phyloP scores from a whole-genome alignment of 2,113 vertebrate species.

The Rhinolophus sinicus region DNA sequence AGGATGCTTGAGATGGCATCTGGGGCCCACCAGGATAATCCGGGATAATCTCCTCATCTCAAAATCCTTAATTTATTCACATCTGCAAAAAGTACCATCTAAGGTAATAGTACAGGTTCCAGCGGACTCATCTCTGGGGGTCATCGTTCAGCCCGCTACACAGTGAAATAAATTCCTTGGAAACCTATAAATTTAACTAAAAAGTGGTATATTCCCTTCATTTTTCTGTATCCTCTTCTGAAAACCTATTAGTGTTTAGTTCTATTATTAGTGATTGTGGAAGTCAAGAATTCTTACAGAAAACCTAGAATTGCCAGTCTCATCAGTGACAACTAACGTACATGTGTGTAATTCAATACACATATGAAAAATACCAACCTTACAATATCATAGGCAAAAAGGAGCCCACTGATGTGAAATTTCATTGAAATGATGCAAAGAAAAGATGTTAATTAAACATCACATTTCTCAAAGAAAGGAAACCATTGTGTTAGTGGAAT shows the following conservation, averaged over 20 bases:
- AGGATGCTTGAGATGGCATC: neutral
- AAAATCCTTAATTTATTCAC: neutral
- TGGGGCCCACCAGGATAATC: neutral
- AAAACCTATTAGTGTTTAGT: neutral
- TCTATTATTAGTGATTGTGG: neutral
- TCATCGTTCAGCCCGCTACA: neutral
- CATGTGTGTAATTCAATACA: neutral
- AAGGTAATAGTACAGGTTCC: neutral
- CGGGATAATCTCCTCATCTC: neutral
- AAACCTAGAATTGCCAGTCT: neutral
- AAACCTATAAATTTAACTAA: neutral
- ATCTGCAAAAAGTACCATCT: neutral
- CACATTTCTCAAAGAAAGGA: conserved; percentile 54
- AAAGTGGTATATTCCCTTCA: neutral
- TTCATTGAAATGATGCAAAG: conserved; percentile 44
- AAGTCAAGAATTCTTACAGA: neutral
- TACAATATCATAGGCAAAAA: neutral
- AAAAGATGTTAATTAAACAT: conserved; percentile 63
- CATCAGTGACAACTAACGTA: neutral
- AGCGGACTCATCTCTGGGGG: neutral
- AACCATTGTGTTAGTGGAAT: conserved; percentile 45
- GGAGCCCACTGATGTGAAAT: neutral
- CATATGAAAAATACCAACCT: neutral
- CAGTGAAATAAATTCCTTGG: neutral
- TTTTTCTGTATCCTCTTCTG: neutral